Conservation (phyloP, 2,797 vertebrate species). For the Notolabrus celidotus region DNA sequence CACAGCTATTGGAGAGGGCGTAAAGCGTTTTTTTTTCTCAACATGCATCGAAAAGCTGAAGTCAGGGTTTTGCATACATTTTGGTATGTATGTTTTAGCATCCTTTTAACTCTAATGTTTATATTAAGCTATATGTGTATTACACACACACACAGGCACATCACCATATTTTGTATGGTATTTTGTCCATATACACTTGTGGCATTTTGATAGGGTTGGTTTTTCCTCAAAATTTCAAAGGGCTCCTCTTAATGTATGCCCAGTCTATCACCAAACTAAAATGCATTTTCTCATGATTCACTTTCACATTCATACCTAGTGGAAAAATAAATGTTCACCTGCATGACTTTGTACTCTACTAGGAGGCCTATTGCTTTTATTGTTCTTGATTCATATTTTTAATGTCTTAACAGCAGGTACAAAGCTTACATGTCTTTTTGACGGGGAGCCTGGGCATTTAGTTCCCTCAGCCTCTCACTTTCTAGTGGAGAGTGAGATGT, state of each 20-base stretch:
- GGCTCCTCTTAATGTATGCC: not conserved
- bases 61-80: too few species aligned
- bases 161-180: too few species aligned
- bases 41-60: too few species aligned
- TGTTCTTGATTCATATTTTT: not conserved
- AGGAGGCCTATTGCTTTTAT: constrained; percentile 5
- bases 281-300: too few species aligned
- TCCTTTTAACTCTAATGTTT: too few species aligned
- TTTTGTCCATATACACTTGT: not conserved
- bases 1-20: constrained; percentile 16
- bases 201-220: not conserved
- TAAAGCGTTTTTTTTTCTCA: too few species aligned
- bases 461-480: constrained; percentile 29
- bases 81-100: constrained; percentile 31
- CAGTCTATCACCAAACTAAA: not conserved
- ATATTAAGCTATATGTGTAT: too few species aligned
- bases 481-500: constrained; percentile 44
- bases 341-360: constrained; percentile 1
- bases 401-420: not conserved
- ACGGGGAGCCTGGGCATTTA: constrained; percentile 25
- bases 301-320: not conserved
- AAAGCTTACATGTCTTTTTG: constrained; percentile 24
- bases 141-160: too few species aligned
- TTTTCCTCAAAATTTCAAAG: not conserved
- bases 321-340: not conserved